Percentiles rank a stretch among this genome's conserved stretches.
Evolutionary conservation across 2,797 vertebrate species (phyloP).

Genomic region (Antennarius maculatus): DNA sequence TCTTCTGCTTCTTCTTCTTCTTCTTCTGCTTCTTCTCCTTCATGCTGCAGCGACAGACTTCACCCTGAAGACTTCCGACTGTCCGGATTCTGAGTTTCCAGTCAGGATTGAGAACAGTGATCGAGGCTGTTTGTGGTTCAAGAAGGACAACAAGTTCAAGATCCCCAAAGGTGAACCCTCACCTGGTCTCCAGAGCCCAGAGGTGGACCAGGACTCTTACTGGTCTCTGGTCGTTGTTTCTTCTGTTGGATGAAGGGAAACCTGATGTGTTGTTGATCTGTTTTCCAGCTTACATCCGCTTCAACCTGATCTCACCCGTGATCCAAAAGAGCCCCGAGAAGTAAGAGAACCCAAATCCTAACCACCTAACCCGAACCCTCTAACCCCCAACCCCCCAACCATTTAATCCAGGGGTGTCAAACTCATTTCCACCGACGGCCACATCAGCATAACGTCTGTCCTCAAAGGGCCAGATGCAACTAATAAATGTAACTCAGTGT

Average conservation of each 20-base stretch:
- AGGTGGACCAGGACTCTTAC: no score
- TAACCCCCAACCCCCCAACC: no score
- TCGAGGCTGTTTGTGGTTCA: slow-evolving; percentile 92
- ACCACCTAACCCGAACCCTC: background rate
- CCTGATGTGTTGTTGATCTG: background rate
- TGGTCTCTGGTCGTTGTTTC: no score
- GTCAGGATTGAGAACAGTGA: slow-evolving; percentile 82
- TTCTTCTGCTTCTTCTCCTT: background rate
- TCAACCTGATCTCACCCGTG: slow-evolving; percentile 91
- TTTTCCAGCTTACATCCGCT: slow-evolving; percentile 88
- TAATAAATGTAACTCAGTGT: no score
- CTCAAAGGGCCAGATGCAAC: no score
- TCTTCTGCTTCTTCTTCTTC: background rate
- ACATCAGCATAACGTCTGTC: no score
- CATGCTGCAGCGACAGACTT: slow-evolving; percentile 88
- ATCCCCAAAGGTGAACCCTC: slow-evolving; percentile 90
- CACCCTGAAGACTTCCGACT: slow-evolving; percentile 86
- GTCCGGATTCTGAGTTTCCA: slow-evolving; percentile 88
- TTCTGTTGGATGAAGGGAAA: no score
- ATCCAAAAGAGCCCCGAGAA: slow-evolving; percentile 92
- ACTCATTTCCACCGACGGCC: no score
- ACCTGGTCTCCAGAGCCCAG: no score
- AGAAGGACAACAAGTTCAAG: slow-evolving; percentile 96
- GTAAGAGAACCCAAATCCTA: slow-evolving; percentile 76
- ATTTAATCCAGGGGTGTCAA: no score